Percentiles rank a stretch among this genome's conserved stretches.
Conservation (phyloP, 2,797 vertebrate genomes). For the Loriculus beryllinus region DNA sequence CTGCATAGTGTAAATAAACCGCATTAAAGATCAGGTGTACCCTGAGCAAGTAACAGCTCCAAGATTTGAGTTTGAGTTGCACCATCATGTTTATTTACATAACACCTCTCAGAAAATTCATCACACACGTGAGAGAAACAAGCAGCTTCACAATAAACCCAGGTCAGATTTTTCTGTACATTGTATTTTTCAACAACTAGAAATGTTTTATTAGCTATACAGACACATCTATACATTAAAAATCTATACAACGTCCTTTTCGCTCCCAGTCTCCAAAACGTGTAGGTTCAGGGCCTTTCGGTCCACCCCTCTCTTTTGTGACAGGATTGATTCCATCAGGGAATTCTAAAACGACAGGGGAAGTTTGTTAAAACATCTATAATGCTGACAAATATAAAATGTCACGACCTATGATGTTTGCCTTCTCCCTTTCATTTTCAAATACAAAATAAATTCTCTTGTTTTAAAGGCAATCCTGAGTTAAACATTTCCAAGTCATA, state of each 20-base stretch:
- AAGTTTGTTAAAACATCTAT: neutral
- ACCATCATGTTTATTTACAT: neutral
- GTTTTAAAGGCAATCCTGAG: neutral
- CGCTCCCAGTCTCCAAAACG: constrained; percentile 98
- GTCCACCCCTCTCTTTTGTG: constrained; percentile 93
- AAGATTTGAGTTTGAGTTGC: neutral
- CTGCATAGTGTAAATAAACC: fast-evolving
- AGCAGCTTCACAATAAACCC: neutral
- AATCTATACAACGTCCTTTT: constrained; percentile 96
- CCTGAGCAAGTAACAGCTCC: neutral
- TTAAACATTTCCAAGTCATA: neutral
- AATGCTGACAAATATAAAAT: neutral
- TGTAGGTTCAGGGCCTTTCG: constrained; percentile 93
- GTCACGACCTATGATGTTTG: neutral
- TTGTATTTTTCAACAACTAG: neutral
- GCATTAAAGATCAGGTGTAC: neutral
- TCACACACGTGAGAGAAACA: neutral
- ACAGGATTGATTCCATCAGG: constrained; percentile 89
- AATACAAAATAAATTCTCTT: neutral
- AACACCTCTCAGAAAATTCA: neutral
- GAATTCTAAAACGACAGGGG: constrained; percentile 78
- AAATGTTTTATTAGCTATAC: neutral
- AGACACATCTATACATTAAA: constrained; percentile 72
- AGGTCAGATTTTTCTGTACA: neutral
- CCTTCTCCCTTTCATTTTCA: neutral